These are phyloP conservation scores for Zenarchopterus dispar DNA, from an alignment of 2,797 vertebrate species.

Conservation along the genomic window DNA sequence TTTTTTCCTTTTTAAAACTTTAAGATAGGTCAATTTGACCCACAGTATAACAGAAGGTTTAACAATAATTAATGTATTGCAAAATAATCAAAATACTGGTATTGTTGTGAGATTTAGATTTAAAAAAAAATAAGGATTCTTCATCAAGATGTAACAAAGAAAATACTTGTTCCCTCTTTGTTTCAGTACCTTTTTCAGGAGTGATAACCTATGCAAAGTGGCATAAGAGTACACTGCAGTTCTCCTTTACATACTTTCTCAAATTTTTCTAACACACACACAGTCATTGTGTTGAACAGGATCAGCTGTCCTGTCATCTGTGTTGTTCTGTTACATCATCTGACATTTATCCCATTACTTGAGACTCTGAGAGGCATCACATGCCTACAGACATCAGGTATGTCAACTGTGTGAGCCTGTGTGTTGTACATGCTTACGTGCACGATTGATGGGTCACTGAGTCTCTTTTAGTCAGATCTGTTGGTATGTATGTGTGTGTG, in stretches of 20 bases:
- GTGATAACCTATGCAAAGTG: too few relatives aligned
- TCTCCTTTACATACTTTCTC: not conserved
- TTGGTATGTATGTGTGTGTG: not conserved
- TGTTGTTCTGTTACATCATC: slow-evolving; percentile 50
- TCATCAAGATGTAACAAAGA: too few relatives aligned
- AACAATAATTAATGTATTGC: too few relatives aligned
- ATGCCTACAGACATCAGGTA: slow-evolving; percentile 14
- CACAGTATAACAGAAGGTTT: too few relatives aligned
- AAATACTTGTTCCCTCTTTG: too few relatives aligned
- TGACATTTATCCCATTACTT: slow-evolving; percentile 20
- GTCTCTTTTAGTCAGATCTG: not conserved
- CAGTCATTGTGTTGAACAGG: slow-evolving; percentile 28
- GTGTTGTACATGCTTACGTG: slow-evolving; percentile 7
- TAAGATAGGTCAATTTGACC: too few relatives aligned
- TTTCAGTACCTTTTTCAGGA: too few relatives aligned
- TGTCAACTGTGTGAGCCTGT: slow-evolving; percentile 20
- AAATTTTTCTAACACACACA: not conserved
- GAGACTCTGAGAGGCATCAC: slow-evolving; percentile 20
- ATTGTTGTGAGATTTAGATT: too few relatives aligned
- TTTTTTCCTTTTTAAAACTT: too few relatives aligned
- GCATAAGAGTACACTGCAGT: too few relatives aligned
- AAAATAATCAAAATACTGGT: too few relatives aligned
- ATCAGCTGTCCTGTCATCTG: slow-evolving; percentile 71
- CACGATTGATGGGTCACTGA: slow-evolving; percentile 5
- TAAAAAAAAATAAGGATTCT: too few relatives aligned